Evolutionary conservation across 2,888 invertebrate genomes (phyloP), one percentile per base, ranked within the genome.

Genomic region (Vanessa cardui): DNA sequence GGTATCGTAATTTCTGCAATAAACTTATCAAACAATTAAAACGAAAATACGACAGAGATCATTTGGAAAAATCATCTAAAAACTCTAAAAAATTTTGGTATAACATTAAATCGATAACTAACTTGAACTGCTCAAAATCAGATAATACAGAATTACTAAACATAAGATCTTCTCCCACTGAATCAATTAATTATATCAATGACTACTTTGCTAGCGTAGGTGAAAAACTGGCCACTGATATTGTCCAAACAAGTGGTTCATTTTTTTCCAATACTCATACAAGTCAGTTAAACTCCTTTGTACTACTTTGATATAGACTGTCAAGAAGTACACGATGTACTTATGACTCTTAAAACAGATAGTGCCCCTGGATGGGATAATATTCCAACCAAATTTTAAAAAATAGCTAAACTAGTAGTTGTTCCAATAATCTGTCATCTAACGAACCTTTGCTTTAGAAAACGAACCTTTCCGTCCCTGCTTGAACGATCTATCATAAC

Each of bases 1-100:
- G 47, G n/a, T 49, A 26, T 26, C 26, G 26, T 26, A 26, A 26
- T 26, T 26, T 26, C 26, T 26, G 20, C 49, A 49, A 20, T 20
- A 49, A 49, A 20, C 49, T 62, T 44, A 62, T 72, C 12, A 70
- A 72, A 60, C 66, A 66, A 56, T n/a, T 72, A 39, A 72, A 47
- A 71, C 16, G 54, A 26, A 45, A 62, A 12, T 71, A 69, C 50
- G 64, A 69, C 18, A 63, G 58, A 33, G 18, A 67, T 8, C 46
- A 52, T 31, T 20, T 69, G n/a, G 33, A 47, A 16, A 62, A 58
- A 12, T 60, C 62, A n/a, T 45, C 26, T 54, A 63, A 63, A 52
- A 69, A 69, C 33, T 33, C 62, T 59, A 69, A 67, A 58, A 6
- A 47, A 12, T 39, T 72, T 15, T 72, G 72, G 69, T 16, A 26